Base-by-base conservation (phyloP, 2,113 vertebrate genomes). In the Eulemur macaco region DNA sequence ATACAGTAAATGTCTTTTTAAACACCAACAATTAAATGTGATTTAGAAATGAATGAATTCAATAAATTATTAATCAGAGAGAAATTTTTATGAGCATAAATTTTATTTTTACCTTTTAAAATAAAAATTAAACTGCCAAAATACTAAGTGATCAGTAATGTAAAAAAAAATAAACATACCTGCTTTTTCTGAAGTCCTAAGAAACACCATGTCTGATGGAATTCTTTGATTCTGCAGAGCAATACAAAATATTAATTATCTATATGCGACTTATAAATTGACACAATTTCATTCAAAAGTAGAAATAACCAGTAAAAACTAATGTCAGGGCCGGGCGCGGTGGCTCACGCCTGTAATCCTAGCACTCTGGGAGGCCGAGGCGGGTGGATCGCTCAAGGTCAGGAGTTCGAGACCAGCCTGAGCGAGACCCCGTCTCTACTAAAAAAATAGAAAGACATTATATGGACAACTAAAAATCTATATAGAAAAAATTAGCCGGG, bases 201-300 rank as follows among this genome's bases (percentile, higher is more conserved):
- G 98, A 98, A 99, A 99, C 64, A 99, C 98, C 99, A 99, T 99
- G 96, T 99, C 99, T 88, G 99, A 99, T 17, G 99, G 98, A 97
- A 99, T 98, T 98, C 99, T 98, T 74, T 99, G 99, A 97, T 99
- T 99, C 99, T 99, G 97, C 42, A 98, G 47, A 97, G 85, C 77
- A 90, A 96, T 34, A 96, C 14, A 89, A 94, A 94, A 97, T 18
- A 37, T 66, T 94, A 89, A 78, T 95, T 84, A 91, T 39, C 45
- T 93, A 58, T 25, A 96, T 87, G 54, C 21, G 89, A 56, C 74
- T 68, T 54, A 94, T 21, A 37, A 39, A 95, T 95, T 88, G 98
- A 97, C 50, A 97, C 66, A 93, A 97, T 97, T 98, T 54, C 77
- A 98, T 93, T 97, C 78, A 83, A 96, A 97, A 98, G 66, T 8